These are phyloP conservation scores for Encarsia formosa DNA, from an alignment of 2,888 invertebrate genomes.

Conservation along the genomic window DNA sequence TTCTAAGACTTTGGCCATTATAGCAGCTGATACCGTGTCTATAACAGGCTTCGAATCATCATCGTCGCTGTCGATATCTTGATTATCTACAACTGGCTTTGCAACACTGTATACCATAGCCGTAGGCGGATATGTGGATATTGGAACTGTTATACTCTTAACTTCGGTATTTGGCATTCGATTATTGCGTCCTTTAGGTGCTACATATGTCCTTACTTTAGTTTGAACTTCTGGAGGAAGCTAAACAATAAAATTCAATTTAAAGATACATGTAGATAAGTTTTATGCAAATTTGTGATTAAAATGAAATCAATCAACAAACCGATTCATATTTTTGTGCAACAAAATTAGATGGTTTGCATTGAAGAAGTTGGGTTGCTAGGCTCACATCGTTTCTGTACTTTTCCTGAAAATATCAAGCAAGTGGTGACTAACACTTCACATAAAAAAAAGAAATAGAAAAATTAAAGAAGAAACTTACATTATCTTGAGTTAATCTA, in stretches of 20 bases:
- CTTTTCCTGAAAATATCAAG: constrained; percentile 68
- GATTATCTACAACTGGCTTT: constrained; percentile 45
- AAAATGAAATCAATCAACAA: constrained; percentile 48
- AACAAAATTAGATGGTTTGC: constrained; percentile 91
- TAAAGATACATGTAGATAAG: no score
- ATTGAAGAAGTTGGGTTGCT: constrained; percentile 90
- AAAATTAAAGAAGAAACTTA: constrained; percentile 57
- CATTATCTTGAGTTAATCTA: constrained; percentile 81
- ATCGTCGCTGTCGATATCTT: constrained; percentile 55
- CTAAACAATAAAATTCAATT: constrained; percentile 54
- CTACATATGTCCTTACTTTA: constrained; percentile 76
- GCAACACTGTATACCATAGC: constrained; percentile 68
- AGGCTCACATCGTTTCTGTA: constrained; percentile 90
- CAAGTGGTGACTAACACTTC: not conserved
- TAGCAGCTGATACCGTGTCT: constrained; percentile 78
- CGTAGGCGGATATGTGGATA: constrained; percentile 78
- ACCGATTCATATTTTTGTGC: constrained; percentile 87
- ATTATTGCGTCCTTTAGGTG: constrained; percentile 58
- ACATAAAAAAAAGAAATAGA: not conserved
- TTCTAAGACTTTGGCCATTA: constrained; percentile 87
- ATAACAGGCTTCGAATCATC: constrained; percentile 59
- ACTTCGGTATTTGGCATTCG: constrained; percentile 55
- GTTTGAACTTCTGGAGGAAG: constrained; percentile 88
- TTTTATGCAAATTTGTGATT: no score
- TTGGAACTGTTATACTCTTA: constrained; percentile 69